Evolutionary conservation across 2,797 vertebrate species (phyloP), one percentile per base, ranked within the genome.

Genomic region (Falco concolor): DNA sequence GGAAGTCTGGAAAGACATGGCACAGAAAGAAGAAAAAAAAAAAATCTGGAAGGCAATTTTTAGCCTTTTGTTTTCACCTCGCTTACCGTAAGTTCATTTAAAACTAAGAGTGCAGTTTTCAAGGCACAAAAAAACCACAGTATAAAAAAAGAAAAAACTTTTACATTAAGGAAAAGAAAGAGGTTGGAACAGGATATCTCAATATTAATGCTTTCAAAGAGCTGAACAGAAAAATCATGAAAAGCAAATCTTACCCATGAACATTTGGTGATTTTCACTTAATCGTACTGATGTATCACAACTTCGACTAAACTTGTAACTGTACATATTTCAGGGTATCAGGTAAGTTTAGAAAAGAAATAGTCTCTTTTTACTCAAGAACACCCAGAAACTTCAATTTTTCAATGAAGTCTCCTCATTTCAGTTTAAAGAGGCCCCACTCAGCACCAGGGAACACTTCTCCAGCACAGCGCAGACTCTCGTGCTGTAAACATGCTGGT

Each of bases 401-500:
- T 87, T 70, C 30, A 77, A 60, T 12, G 25, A 53, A 63, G 27
- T 32, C 36, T 74, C 34, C 28, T 59, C 25, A 87, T 85, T 84
- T 59, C 52, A 87, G 67, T 54, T 40, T n/a, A 47, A 70, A 67
- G 21, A 86, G 59, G 20, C 7, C 12, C 25, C 10, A 67, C 22
- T n/a, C 57, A 40, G 83, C 16, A 49, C 8, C 12, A 23, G 10
- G 25, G 32, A 87, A 74, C 30, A 13, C 16, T 38, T 30, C 53
- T 63, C 30, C 28, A 45, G 42, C 52, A 23, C 38, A 59, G n/a
- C 0, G 0, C 72, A 63, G 34, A 17, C 24, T 70, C 49, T 57
- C 0, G 0, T 3, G 3, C 5, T 27, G 34, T 27, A 20, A 52
- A 18, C 1, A 1, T 40, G 23, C 45, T 45, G 52, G 74, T 30